phyloP scores from a whole-genome alignment of 2,113 vertebrate genomes.

The Polypterus senegalus region DNA sequence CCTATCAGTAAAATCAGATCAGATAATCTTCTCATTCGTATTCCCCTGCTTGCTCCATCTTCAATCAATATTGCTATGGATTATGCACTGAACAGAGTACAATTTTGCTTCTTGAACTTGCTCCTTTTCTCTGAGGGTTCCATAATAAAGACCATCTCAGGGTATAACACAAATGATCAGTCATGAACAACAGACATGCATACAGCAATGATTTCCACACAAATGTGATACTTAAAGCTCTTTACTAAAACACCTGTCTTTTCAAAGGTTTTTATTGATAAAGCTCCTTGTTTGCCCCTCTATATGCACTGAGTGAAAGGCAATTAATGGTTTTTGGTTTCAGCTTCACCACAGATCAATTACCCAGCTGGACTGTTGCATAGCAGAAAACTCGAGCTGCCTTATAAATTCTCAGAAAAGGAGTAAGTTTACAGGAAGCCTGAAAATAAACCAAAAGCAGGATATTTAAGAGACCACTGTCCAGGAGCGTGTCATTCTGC shows the following conservation, averaged over 20 bases:
- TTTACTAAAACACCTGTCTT: background rate
- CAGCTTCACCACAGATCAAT: constrained; percentile 6
- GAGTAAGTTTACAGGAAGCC: constrained; percentile 21
- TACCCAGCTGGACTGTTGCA: background rate
- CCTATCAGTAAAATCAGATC: constrained; percentile 14
- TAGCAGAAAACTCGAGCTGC: background rate
- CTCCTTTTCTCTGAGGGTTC: constrained; percentile 2
- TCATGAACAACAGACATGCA: constrained; percentile 3
- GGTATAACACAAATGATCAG: background rate
- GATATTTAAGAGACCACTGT: background rate
- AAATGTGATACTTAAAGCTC: background rate
- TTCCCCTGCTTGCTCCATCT: constrained; percentile 3
- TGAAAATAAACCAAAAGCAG: constrained; percentile 24
- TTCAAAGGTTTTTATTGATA: background rate
- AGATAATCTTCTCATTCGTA: constrained; percentile 13
- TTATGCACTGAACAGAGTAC: constrained; percentile 3
- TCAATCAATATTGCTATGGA: constrained; percentile 12
- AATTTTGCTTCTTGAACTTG: constrained; percentile 1
- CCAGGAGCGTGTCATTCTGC: no score
- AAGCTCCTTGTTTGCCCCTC: background rate
- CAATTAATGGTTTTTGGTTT: background rate
- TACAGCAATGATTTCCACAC: constrained; percentile 4
- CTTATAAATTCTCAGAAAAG: constrained; percentile 16
- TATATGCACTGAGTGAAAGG: background rate
- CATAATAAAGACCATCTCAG: background rate